A percentile compares a stretch with the other conserved stretches of the same genome.
Conservation (phyloP, 2,888 invertebrate genomes). For the Reticulitermes lucifugus region DNA sequence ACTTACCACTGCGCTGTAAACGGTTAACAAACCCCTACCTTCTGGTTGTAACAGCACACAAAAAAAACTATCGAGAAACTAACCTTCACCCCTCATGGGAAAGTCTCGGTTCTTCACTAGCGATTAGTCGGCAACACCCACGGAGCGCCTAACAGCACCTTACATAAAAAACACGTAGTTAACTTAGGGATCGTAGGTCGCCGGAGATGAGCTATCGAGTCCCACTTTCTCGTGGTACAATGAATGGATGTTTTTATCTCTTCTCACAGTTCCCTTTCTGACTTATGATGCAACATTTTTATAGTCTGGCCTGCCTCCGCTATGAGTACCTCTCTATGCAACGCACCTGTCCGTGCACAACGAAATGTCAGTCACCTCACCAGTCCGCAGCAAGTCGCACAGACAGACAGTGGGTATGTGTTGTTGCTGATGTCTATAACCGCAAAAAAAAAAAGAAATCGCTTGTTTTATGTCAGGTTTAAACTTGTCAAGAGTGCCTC, state of each 20-base stretch:
- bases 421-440: neutral
- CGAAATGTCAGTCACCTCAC: constrained; percentile 29
- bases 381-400: neutral
- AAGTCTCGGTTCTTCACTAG: too few relatives aligned
- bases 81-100: too few relatives aligned
- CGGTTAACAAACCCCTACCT: too few relatives aligned
- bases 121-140: neutral
- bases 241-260: neutral
- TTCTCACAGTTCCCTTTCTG: neutral
- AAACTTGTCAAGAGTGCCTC: neutral
- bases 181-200: neutral
- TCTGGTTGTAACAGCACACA: too few relatives aligned
- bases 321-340: neutral
- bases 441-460: neutral
- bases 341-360: constrained; percentile 30
- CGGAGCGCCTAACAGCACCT: neutral
- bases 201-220: constrained; percentile 8
- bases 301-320: neutral
- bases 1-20: too few relatives aligned
- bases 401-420: too few relatives aligned
- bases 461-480: neutral
- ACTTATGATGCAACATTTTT: constrained; percentile 24
- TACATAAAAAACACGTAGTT: neutral
- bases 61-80: too few relatives aligned
- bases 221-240: neutral